Percentiles rank a stretch among this genome's conserved stretches.
These are phyloP conservation scores for Momotus momota DNA, from an alignment of 2,797 vertebrate species.

Conservation along the genomic window DNA sequence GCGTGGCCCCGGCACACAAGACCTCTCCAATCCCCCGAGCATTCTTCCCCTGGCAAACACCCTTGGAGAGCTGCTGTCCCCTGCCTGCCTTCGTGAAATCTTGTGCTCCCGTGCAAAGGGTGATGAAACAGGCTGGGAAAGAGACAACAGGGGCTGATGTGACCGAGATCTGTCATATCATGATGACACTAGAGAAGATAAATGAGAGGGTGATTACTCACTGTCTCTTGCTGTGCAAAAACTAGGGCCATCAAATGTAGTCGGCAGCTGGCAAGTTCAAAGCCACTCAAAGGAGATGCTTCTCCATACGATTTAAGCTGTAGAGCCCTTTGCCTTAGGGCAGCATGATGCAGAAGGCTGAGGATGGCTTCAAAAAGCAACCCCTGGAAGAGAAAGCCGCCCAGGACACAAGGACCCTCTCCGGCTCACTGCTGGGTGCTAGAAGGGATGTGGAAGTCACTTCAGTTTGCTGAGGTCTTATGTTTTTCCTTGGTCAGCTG, in stretches of 20 bases:
- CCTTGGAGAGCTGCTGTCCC: accelerated
- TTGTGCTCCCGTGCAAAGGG: neutral
- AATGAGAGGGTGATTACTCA: neutral
- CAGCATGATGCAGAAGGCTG: neutral
- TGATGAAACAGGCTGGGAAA: neutral
- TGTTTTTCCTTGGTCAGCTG: neutral
- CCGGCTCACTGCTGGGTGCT: neutral
- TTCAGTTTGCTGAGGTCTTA: accelerated
- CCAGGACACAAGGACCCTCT: accelerated
- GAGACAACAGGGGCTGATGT: neutral
- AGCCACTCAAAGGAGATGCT: neutral
- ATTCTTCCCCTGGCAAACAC: neutral
- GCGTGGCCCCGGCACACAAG: accelerated
- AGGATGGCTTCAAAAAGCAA: neutral
- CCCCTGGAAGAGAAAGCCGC: neutral
- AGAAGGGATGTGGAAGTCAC: neutral
- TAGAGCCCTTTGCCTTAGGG: neutral
- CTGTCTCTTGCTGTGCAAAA: neutral
- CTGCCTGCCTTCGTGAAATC: neutral
- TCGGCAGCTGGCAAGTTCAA: neutral
- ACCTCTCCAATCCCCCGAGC: neutral
- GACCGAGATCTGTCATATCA: neutral
- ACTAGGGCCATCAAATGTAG: neutral
- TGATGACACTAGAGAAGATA: neutral
- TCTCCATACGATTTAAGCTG: neutral